phyloP scores from a whole-genome alignment of 2,888 invertebrate species.

The Eubasilissa splendida region DNA sequence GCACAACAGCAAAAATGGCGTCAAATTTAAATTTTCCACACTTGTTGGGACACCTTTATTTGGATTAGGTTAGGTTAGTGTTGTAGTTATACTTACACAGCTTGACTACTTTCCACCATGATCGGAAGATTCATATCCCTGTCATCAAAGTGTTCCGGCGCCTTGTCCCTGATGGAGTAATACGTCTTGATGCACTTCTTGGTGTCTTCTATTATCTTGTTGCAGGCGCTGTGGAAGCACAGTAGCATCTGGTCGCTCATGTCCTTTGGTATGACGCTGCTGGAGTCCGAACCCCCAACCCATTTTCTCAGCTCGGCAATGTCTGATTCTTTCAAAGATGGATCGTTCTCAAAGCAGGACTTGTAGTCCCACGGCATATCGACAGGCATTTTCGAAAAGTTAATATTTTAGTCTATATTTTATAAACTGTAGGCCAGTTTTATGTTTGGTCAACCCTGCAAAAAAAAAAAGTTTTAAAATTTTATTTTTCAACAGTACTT shows the following conservation, averaged over 20 bases:
- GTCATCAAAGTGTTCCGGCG: conserved; percentile 77
- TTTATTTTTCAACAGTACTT: too few species aligned
- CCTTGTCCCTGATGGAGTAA: conserved; percentile 73
- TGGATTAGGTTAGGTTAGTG: too few species aligned
- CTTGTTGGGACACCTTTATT: too few species aligned
- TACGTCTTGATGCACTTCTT: conserved; percentile 77
- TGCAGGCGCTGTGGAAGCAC: conserved; percentile 78
- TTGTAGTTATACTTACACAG: conserved; percentile 69
- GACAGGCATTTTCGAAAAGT: conserved; percentile 63
- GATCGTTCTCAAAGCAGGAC: conserved; percentile 67
- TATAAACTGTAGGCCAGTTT: too few species aligned
- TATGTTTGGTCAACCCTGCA: too few species aligned
- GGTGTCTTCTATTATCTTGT: conserved; percentile 73
- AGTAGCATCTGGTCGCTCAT: conserved; percentile 75
- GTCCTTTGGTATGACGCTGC: conserved; percentile 67
- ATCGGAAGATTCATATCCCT: conserved; percentile 72
- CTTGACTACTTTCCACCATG: conserved; percentile 67
- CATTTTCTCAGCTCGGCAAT: conserved; percentile 68
- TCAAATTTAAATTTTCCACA: too few species aligned
- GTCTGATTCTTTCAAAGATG: conserved; percentile 70
- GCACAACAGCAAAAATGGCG: too few species aligned
- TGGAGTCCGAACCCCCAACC: conserved; percentile 68
- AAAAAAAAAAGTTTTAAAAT: too few species aligned
- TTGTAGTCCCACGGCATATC: conserved; percentile 69
- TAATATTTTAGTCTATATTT: too few species aligned